Evolutionary conservation across 2,113 vertebrate genomes (phyloP), one percentile per base, ranked within the genome.

Genomic region (Sylvietta virens): DNA sequence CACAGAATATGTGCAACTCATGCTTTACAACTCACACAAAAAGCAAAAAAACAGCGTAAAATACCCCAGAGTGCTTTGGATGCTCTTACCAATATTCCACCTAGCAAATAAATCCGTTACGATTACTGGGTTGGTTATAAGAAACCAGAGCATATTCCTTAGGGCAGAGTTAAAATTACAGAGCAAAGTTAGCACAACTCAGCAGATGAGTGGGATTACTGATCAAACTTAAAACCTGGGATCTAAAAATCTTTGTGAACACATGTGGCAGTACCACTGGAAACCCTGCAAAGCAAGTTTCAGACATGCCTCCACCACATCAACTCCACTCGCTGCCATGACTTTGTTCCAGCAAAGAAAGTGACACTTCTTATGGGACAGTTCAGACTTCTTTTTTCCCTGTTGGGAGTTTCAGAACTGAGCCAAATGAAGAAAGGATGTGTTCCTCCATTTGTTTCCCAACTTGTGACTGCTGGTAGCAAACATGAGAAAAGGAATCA

Each of bases 191-290:
- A 89, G 53, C 56, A 87, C 33, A 51, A 19, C 21, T 33, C 39
- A 78, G 60, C 44, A 91, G 60, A 90, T 44, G 44, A 90, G 61
- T 13, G 61, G 37, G 53, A 60, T 76, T 60, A 73, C 16, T 22
- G 51, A 78, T 30, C 58, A 81, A 83, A 90, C 39, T 47, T 66
- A 45, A 83, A 89, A 53, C 8, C 56, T 40, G 39, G 28, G 51
- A 62, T 15, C 28, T 27, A 53, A 74, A 54, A 79, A 19, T 11
- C 24, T 45, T 26, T 40, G 58, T 1, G 3, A 71, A 60, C 22
- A 33, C 6, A 2, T 11, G 28, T 9, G 9, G 72, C 80, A 81
- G 37, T 6, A 44, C 13, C 0, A 0, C 48, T 2, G 35, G 35
- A 88, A 92, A 82, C n/a, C 39, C 53, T 44, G 60, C 50, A 76